Evolutionary conservation across 1,140 invertebrate genomes (phyloP), one percentile per base, ranked within the genome.

Genomic region (Palaemon carinicauda): DNA sequence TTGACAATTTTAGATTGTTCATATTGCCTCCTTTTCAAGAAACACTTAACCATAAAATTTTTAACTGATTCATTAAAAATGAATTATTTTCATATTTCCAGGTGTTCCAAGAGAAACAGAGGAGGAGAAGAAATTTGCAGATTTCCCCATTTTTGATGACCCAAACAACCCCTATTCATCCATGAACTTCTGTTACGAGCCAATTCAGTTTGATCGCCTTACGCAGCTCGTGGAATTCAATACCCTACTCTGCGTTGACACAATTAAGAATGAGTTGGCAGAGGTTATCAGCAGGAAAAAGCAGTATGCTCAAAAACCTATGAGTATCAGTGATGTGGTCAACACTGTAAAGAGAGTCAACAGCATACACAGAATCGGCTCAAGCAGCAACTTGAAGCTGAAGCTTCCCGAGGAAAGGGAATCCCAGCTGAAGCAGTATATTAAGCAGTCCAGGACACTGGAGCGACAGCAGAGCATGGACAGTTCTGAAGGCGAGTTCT

Each of bases 91-190:
- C 56, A 29, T 80, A 51, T 41, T 82, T 82, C 51, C 77, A 91
- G 90, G 90, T 65, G 90, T 92, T 24, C 89, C 88, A 80, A 86
- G 92, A 82, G 89, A 91, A 54, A 92, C 91, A 1, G 89, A 92
- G 54, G 91, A 92, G 80, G 92, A 93, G 81, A 89, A 90, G 27
- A 88, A 91, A 17, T 93, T 93, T 89, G 92, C 91, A 10, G 89
- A 93, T 87, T 93, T 93, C 89, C 90, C 91, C 41, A 90, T 93
- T 14, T 93, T 92, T 89, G 90, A 92, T 84, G 92, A 93, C 87
- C 90, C 91, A 14, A 85, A 90, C 17, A 91, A 91, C 14, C 90
- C 92, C 12, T 93, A 91, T 89, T 92, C 92, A 9, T 92, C 92
- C 51, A 92, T 91, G 86, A 92, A 93, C 89, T 93, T 93, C 85